Evolutionary conservation across 1,140 invertebrate species (phyloP), one percentile per base, ranked within the genome.

Genomic region (Macrobrachium rosenbergii): DNA sequence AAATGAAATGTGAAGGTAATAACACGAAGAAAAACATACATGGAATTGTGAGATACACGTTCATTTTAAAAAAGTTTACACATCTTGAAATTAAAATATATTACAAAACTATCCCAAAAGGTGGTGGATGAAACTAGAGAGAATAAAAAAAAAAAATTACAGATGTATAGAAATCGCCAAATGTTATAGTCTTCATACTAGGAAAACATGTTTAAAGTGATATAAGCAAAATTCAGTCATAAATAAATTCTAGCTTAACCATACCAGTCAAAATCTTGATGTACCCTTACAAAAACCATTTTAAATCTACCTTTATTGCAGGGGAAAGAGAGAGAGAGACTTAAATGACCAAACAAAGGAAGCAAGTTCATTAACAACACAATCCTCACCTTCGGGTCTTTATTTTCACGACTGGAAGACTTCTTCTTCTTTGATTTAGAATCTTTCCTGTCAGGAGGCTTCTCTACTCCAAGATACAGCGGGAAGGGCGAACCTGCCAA

Each of bases 401-500:
- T 88, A n/a, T 81, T 88, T 45, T 87, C 85, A 76, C 75, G 82
- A 75, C 64, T 87, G 5, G 87, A 89, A 7, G 82, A 81, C 60
- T 89, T 89, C 73, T 89, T 89, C 69, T 87, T 87, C 60, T 67
- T 88, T n/a, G 77, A 67, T 37, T 84, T 85, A 7, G 83, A 81
- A 43, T 82, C 72, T 62, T 88, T 89, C 43, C 87, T 88, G n/a
- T 88, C 87, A n/a, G 88, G 88, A 14, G 87, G 88, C 59, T 83
- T 88, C 75, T 89, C 82, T 63, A 89, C 76, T 2, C 89, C 87
- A 28, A 90, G 62, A 73, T 89, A 88, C 73, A 89, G 59, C 2
- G 87, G 83, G 87, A 88, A 88, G n/a, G 87, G 89, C 16, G 89
- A 89, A 60, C 94, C 89, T 89, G 73, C 91, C 89, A 75, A 52